phyloP scores from a whole-genome alignment of 1,140 invertebrate species.

The Drosophila saltans region DNA sequence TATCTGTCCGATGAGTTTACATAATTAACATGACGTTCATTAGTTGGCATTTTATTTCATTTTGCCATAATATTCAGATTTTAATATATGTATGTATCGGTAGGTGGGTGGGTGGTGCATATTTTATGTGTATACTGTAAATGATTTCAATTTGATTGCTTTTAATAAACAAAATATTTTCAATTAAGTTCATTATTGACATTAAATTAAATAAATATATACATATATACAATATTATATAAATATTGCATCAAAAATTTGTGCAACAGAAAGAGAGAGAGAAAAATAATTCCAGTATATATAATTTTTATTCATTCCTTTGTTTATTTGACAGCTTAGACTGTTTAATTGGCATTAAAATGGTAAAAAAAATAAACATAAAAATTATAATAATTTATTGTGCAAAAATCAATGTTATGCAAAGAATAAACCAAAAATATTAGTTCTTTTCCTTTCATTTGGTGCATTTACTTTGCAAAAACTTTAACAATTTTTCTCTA shows the following conservation, averaged over 20 bases:
- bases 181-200: constrained; percentile 51
- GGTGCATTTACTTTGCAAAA: too few relatives aligned
- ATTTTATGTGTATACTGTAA: constrained; percentile 14
- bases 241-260: neutral
- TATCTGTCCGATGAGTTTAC: constrained; percentile 40
- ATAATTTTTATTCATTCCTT: neutral
- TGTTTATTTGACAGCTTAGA: constrained; percentile 4
- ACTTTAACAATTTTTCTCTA: too few relatives aligned
- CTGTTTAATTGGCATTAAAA: constrained; percentile 4
- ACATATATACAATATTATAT: neutral
- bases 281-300: neutral
- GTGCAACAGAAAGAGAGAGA: neutral
- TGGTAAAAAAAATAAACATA: neutral
- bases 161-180: constrained; percentile 64
- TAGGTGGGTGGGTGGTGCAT: neutral
- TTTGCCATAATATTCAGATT: constrained; percentile 46
- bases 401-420: neutral
- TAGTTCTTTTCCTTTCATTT: too few relatives aligned
- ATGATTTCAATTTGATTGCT: constrained; percentile 63
- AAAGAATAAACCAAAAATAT: too few relatives aligned
- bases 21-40: constrained; percentile 69
- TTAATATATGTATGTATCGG: neutral
- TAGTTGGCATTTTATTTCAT: constrained; percentile 54
- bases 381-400: neutral
- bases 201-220: constrained; percentile 12